Conservation (phyloP, 2,888 invertebrate genomes). For the Cheilosia soror region DNA sequence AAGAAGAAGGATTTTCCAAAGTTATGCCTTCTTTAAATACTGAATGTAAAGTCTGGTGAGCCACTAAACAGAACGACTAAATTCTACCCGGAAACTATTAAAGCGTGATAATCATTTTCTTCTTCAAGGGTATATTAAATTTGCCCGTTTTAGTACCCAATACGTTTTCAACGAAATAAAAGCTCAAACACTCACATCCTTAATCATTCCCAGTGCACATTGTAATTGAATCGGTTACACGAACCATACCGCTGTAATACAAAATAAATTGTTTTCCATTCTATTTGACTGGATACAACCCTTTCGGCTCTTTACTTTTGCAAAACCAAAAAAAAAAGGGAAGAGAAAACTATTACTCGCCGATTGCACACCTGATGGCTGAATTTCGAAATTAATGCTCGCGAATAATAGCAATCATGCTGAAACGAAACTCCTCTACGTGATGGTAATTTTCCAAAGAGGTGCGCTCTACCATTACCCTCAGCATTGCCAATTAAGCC, state of each 20-base stretch:
- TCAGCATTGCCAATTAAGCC: constrained; percentile 43
- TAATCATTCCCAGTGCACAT: not conserved
- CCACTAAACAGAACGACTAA: too few species aligned
- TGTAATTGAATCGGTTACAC: constrained; percentile 30
- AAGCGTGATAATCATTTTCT: too few species aligned
- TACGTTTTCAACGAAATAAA: too few species aligned
- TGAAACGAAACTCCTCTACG: constrained; percentile 31
- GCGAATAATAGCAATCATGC: constrained; percentile 33
- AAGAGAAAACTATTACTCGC: constrained; percentile 21
- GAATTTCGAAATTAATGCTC: constrained; percentile 47
- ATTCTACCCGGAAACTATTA: too few species aligned
- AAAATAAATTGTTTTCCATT: constrained; percentile 25
- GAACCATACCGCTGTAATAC: not conserved
- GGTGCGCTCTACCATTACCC: constrained; percentile 35
- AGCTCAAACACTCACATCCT: not conserved
- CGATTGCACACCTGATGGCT: constrained; percentile 53
- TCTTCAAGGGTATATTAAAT: too few species aligned
- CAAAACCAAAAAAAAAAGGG: constrained; percentile 6
- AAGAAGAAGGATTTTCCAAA: too few species aligned
- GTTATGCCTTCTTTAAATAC: too few species aligned
- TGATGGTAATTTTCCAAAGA: constrained; percentile 51
- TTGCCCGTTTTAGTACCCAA: too few species aligned
- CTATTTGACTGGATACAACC: constrained; percentile 19
- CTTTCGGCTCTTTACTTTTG: not conserved
- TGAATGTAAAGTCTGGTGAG: too few species aligned